These are phyloP conservation scores for Onthophagus sagittarius DNA, from an alignment of 2,888 invertebrate genomes.

Conservation along the genomic window DNA sequence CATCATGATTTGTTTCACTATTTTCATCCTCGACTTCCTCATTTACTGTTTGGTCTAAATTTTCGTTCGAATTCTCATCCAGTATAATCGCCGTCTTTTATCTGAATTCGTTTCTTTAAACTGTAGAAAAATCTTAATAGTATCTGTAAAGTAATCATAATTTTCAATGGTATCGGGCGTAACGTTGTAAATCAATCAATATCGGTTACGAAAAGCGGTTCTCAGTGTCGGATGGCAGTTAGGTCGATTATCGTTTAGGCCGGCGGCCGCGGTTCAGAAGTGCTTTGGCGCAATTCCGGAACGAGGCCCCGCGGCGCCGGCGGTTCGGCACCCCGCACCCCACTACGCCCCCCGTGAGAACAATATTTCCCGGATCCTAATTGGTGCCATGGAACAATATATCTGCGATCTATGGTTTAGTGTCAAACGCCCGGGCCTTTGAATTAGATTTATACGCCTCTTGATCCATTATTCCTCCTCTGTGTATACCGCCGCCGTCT, in stretches of 20 bases:
- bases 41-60: too few species aligned
- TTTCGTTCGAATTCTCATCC: too few species aligned
- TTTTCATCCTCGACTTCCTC: too few species aligned
- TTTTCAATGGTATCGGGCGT: not conserved
- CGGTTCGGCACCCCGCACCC: not conserved
- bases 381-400: conserved; percentile 26
- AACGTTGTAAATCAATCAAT: conserved; percentile 5
- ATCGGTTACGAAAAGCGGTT: conserved; percentile 2
- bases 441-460: conserved; percentile 24
- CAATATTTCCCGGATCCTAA: conserved; percentile 26
- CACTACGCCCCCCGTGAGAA: conserved; percentile 21
- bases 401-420: conserved; percentile 26
- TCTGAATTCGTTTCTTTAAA: too few species aligned
- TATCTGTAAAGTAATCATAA: not conserved
- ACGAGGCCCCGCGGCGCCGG: conserved; percentile 1
- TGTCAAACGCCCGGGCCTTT: conserved; percentile 24
- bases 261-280: conserved; percentile 23
- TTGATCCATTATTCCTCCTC: conserved; percentile 24
- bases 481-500: conserved; percentile 2
- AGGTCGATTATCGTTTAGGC: conserved; percentile 25
- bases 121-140: not conserved
- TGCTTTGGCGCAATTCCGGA: conserved; percentile 12
- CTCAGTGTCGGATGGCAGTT: not conserved
- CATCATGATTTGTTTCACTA: too few species aligned
- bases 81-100: too few species aligned